Conservation (phyloP, 2,113 vertebrate genomes). For the Theristicus caerulescens region DNA sequence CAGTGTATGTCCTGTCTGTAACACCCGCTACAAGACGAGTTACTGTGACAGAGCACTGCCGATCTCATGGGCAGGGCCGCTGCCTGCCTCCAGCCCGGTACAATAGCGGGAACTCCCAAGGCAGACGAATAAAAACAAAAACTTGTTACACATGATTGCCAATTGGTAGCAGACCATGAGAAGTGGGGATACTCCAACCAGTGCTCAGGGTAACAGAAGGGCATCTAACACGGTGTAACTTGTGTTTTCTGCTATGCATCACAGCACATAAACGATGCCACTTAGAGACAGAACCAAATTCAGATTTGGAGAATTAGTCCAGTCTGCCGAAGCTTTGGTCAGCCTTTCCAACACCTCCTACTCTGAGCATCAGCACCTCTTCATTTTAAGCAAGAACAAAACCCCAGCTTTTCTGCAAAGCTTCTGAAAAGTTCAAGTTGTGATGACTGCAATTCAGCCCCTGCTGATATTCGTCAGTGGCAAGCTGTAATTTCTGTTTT, state of each 20-base stretch:
- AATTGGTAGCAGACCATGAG: not conserved
- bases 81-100: not conserved
- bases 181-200: not conserved
- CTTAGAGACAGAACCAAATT: not conserved
- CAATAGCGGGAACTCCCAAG: rapidly evolving
- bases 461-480: not conserved
- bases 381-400: not conserved
- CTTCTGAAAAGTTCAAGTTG: not conserved
- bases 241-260: not conserved
- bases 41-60: not conserved
- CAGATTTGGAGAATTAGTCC: not conserved
- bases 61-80: not conserved
- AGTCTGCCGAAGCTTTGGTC: not conserved
- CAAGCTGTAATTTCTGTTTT: not conserved
- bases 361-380: not conserved
- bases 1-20: not conserved
- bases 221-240: not conserved
- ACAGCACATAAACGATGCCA: not conserved
- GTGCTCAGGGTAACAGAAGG: not conserved
- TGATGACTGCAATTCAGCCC: not conserved
- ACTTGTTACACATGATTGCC: not conserved
- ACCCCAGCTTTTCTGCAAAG: not conserved
- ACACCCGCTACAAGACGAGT: not conserved
- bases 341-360: not conserved
- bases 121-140: not conserved